Percentiles rank a stretch among this genome's conserved stretches.
phyloP scores from a whole-genome alignment of 1,140 invertebrate genomes.

The Gryllus bimaculatus region DNA sequence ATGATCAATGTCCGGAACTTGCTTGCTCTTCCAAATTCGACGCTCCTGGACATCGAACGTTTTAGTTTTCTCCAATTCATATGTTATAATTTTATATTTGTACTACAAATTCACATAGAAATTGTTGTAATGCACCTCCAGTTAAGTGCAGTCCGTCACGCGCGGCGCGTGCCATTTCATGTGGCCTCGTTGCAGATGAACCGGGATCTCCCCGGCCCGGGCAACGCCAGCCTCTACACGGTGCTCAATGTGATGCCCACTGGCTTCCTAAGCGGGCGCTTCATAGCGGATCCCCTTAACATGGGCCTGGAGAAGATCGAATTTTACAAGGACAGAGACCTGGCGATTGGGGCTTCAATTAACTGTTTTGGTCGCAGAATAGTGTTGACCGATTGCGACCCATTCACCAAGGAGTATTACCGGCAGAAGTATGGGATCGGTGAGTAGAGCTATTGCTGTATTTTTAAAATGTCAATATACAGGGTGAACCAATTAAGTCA shows the following conservation, averaged over 20 bases:
- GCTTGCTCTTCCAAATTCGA: too few species aligned
- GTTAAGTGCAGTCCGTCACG: too few species aligned
- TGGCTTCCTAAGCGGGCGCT: constrained; percentile 44
- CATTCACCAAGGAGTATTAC: constrained; percentile 81
- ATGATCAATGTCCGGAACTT: too few species aligned
- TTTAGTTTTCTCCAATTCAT: too few species aligned
- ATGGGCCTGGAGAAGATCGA: constrained; percentile 39
- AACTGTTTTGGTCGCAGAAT: constrained; percentile 72
- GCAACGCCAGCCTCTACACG: constrained; percentile 47
- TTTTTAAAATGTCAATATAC: constrained; percentile 19
- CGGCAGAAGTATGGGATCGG: constrained; percentile 44
- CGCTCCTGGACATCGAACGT: too few species aligned
- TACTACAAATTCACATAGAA: too few species aligned
- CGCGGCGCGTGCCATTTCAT: too few species aligned
- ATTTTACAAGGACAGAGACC: constrained; percentile 61
- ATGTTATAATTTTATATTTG: too few species aligned
- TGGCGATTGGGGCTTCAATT: constrained; percentile 68
- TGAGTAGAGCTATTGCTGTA: constrained; percentile 25
- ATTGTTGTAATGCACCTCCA: too few species aligned
- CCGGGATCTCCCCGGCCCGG: constrained; percentile 44
- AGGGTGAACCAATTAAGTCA: too few species aligned
- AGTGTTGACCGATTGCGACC: constrained; percentile 74
- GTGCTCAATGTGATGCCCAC: constrained; percentile 62
- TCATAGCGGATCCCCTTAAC: constrained; percentile 47
- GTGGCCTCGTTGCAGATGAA: constrained; percentile 29